phyloP scores from a whole-genome alignment of 1,140 invertebrate species.

The Portunus trituberculatus region DNA sequence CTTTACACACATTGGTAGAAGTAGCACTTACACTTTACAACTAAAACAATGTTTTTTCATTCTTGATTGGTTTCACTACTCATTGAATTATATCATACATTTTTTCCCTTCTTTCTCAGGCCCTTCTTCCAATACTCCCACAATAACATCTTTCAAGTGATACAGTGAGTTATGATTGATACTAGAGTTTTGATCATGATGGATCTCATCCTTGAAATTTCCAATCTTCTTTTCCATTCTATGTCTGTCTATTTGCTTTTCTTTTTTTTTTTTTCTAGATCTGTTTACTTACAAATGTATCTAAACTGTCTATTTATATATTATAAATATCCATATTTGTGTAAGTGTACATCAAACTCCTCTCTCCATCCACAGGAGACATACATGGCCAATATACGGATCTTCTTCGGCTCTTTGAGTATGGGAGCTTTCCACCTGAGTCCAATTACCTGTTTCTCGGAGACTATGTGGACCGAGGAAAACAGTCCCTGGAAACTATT shows the following conservation, averaged over 20 bases:
- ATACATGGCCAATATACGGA: conserved; percentile 99
- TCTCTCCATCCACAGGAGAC: conserved; percentile 84
- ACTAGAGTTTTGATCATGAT: neutral
- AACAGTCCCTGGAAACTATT: conserved; percentile 94
- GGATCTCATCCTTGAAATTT: neutral
- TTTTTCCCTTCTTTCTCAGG: too few relatives aligned
- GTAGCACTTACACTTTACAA: too few relatives aligned
- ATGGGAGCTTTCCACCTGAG: conserved; percentile 99
- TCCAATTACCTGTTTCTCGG: conserved; percentile 99
- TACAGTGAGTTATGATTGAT: too few relatives aligned
- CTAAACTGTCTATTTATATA: neutral
- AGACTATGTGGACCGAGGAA: conserved; percentile 95
- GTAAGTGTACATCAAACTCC: neutral
- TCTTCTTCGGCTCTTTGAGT: conserved; percentile 98
- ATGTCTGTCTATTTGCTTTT: neutral
- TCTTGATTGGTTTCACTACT: too few relatives aligned
- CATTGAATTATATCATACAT: too few relatives aligned
- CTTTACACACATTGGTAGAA: too few relatives aligned
- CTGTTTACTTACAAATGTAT: neutral
- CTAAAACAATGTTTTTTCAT: too few relatives aligned
- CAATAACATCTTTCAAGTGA: too few relatives aligned
- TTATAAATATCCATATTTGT: neutral
- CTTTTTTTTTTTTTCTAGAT: neutral
- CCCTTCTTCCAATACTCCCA: too few relatives aligned
- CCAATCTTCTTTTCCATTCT: too few relatives aligned